phyloP scores from a whole-genome alignment of 2,113 vertebrate species.

The Condylura cristata region DNA sequence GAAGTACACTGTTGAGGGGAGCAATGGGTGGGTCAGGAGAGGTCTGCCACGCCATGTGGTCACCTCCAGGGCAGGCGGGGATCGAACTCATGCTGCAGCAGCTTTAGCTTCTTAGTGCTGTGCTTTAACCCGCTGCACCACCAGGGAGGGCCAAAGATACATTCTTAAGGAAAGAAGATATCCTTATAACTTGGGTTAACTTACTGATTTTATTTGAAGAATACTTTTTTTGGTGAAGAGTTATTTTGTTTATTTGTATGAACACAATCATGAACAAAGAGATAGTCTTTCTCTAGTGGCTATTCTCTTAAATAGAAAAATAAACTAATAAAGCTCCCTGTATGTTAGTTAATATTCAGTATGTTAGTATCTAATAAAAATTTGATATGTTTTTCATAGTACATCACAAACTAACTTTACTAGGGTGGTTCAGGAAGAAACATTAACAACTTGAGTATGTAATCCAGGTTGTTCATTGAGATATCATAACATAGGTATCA shows the following conservation, averaged over 20 bases:
- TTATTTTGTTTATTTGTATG: background rate
- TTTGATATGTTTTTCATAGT: constrained; percentile 24
- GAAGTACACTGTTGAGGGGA: too few relatives aligned
- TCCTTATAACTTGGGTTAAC: constrained; percentile 15
- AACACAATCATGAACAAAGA: background rate
- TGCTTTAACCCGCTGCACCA: too few relatives aligned
- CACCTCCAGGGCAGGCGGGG: too few relatives aligned
- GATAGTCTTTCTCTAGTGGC: background rate
- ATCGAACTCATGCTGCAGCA: too few relatives aligned
- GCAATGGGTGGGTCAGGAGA: too few relatives aligned
- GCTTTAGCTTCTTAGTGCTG: too few relatives aligned
- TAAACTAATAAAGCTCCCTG: background rate
- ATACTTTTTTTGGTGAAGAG: background rate
- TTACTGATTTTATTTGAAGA: constrained; percentile 38
- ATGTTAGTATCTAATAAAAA: constrained; percentile 7
- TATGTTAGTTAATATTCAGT: background rate
- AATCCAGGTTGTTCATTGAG: background rate
- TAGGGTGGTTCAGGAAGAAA: background rate
- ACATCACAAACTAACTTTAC: background rate
- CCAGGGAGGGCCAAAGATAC: too few relatives aligned
- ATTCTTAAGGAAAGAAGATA: background rate
- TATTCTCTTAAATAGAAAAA: constrained; percentile 33
- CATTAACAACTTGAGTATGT: background rate
- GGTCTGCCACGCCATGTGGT: too few relatives aligned
- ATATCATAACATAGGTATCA: background rate